Percentiles rank a stretch among this genome's conserved stretches.
Conservation (phyloP, 2,888 invertebrate species). For the Sesia bembeciformis region DNA sequence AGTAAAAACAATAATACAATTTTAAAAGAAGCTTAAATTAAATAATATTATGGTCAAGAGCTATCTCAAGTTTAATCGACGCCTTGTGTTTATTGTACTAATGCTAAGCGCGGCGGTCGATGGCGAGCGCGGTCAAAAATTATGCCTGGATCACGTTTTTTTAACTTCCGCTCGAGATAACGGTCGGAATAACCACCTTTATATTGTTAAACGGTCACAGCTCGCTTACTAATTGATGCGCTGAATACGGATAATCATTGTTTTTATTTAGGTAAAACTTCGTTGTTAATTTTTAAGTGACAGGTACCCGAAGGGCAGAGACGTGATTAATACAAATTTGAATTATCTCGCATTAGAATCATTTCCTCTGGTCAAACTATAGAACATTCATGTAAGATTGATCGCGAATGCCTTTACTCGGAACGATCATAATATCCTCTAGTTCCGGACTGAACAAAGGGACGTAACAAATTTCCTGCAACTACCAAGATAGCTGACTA, state of each 20-base stretch:
- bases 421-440: constrained; percentile 49
- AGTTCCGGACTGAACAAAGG: constrained; percentile 52
- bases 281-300: neutral
- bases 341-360: constrained; percentile 54
- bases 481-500: constrained; percentile 40
- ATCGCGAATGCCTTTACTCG: constrained; percentile 37
- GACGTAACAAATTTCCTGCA: constrained; percentile 46
- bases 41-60: constrained; percentile 29
- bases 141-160: constrained; percentile 56
- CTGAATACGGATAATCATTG: constrained; percentile 13
- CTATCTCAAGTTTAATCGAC: constrained; percentile 61
- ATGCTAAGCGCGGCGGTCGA: constrained; percentile 35
- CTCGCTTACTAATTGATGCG: constrained; percentile 43
- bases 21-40: neutral
- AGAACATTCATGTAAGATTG: constrained; percentile 35
- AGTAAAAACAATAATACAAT: neutral
- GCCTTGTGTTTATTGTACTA: constrained; percentile 58
- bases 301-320: constrained; percentile 7
- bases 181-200: constrained; percentile 60
- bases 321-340: constrained; percentile 10
- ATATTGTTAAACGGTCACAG: constrained; percentile 52
- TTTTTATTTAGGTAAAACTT: neutral
- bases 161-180: constrained; percentile 64
- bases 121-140: constrained; percentile 45
- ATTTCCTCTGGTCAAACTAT: constrained; percentile 42